Percentiles rank a stretch among this genome's conserved stretches.
Conservation (phyloP, 2,113 vertebrate species). For the Lathamus discolor region DNA sequence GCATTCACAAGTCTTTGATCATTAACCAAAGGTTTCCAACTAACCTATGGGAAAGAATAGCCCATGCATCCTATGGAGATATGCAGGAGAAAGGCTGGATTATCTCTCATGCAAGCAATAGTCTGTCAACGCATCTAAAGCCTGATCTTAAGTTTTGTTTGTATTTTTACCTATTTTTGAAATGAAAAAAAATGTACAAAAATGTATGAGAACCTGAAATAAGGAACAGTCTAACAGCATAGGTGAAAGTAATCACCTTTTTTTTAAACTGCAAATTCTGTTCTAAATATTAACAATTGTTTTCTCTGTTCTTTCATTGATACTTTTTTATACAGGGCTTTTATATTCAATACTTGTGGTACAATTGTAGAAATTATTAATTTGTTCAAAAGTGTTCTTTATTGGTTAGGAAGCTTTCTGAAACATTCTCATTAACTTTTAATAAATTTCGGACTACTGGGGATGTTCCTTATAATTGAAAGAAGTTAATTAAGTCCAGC, state of each 20-base stretch:
- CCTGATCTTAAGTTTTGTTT: background rate
- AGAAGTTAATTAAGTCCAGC: slow-evolving; percentile 7
- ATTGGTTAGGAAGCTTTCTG: background rate
- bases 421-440: slow-evolving; percentile 4
- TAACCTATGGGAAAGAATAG: background rate
- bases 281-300: background rate
- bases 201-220: background rate
- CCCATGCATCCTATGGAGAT: background rate
- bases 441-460: background rate
- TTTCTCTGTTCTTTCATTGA: background rate
- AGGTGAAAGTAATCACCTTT: background rate
- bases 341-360: background rate
- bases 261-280: background rate
- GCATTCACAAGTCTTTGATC: background rate
- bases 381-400: background rate
- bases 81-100: background rate
- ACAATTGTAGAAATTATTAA: background rate
- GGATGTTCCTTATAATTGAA: background rate
- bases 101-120: background rate
- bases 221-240: background rate
- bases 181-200: background rate
- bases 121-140: background rate
- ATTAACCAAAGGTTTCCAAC: background rate
- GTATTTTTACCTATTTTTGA: background rate
- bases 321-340: background rate